phyloP scores from a whole-genome alignment of 2,113 vertebrate genomes.

The Hemichromis elongatus region DNA sequence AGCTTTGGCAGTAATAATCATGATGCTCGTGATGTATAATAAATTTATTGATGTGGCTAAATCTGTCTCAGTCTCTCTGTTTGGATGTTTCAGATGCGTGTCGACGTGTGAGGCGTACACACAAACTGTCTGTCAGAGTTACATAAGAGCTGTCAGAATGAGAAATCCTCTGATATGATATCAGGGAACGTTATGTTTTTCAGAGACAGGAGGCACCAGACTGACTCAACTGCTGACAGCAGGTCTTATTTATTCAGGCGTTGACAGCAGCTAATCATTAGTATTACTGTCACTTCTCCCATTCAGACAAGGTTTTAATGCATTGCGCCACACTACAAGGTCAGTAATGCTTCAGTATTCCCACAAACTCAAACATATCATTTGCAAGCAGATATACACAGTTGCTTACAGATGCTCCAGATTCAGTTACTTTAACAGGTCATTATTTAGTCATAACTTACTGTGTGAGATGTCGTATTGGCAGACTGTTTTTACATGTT shows the following conservation, averaged over 20 bases:
- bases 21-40: background rate
- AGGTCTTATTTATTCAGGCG: background rate
- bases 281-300: background rate
- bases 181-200: constrained; percentile 24
- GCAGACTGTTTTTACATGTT: accelerated
- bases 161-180: constrained; percentile 31
- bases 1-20: background rate
- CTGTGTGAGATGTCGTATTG: accelerated
- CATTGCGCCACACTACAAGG: background rate
- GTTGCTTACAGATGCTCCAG: background rate
- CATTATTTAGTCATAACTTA: background rate
- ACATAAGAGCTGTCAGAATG: constrained; percentile 22
- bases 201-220: background rate
- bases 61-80: background rate
- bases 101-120: background rate
- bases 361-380: background rate
- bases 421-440: background rate
- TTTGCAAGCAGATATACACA: background rate
- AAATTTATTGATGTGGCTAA: background rate
- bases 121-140: background rate
- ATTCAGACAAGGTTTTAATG: background rate
- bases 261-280: background rate
- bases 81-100: background rate
- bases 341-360: background rate
- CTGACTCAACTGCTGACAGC: background rate